Evolutionary conservation across 2,113 vertebrate genomes (phyloP).

Genomic region (Ancistrus triradiatus): DNA sequence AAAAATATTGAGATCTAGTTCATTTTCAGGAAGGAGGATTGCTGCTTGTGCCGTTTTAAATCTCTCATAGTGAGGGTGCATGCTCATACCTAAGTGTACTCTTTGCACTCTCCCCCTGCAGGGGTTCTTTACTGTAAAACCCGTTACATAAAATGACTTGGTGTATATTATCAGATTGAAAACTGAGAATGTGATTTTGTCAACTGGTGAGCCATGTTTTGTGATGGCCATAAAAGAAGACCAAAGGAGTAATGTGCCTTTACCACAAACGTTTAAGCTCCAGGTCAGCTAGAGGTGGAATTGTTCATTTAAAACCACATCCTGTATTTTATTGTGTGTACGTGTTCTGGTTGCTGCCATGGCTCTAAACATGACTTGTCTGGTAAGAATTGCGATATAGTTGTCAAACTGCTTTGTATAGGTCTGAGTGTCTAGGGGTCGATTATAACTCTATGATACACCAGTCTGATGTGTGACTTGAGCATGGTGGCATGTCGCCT

Average conservation of each 20-base stretch:
- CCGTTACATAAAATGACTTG: background rate
- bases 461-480: no score
- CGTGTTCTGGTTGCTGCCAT: background rate
- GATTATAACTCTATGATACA: background rate
- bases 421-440: no score
- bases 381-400: background rate
- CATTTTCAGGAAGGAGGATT: background rate
- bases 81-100: background rate
- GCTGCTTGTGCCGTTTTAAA: background rate
- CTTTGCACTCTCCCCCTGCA: background rate
- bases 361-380: background rate
- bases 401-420: background rate
- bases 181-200: background rate
- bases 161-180: background rate
- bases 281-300: background rate
- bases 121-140: background rate
- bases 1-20: no score
- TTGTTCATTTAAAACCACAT: background rate
- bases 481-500: no score
- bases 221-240: background rate
- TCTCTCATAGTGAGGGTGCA: slow-evolving; percentile 24
- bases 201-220: background rate
- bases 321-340: background rate
- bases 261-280: background rate
- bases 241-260: slow-evolving; percentile 29